Conservation (phyloP, 2,888 invertebrate genomes). For the Ectropis crepuscularia region DNA sequence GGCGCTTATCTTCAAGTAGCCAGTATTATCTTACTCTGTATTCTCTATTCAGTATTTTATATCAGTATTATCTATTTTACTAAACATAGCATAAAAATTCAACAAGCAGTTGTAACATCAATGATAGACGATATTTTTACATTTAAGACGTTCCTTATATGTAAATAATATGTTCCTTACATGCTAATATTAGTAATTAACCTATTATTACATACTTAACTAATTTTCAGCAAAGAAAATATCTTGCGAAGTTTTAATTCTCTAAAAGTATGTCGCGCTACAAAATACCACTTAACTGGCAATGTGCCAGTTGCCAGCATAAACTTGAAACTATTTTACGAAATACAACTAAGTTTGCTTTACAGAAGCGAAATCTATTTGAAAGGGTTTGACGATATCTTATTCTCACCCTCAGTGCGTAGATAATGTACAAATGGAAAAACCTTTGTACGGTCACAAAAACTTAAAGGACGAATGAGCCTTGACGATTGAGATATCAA, state of each 20-base stretch:
- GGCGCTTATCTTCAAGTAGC: too few relatives aligned
- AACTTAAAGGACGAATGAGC: constrained; percentile 20
- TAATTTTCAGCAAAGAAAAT: neutral
- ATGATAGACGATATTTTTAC: too few relatives aligned
- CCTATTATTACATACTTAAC: too few relatives aligned
- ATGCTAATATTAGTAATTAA: too few relatives aligned
- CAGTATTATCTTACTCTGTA: too few relatives aligned
- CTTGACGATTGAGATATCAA: constrained; percentile 16
- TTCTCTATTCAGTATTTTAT: too few relatives aligned
- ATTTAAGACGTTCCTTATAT: too few relatives aligned
- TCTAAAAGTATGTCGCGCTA: constrained; percentile 5
- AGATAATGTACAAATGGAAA: constrained; percentile 19
- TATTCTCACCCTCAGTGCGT: constrained; percentile 9
- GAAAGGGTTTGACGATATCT: constrained; percentile 24
- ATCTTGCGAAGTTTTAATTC: neutral
- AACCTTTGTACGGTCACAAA: constrained; percentile 18
- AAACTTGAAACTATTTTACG: constrained; percentile 17
- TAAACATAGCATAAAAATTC: too few relatives aligned
- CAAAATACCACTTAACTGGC: constrained; percentile 14
- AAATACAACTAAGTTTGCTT: constrained; percentile 17
- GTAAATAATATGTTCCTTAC: too few relatives aligned
- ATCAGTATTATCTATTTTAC: too few relatives aligned
- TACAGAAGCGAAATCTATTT: constrained; percentile 6
- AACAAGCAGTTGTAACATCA: too few relatives aligned
- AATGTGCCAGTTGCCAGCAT: constrained; percentile 20